A percentile compares a stretch with the other conserved stretches of the same genome.
phyloP scores from a whole-genome alignment of 2,797 vertebrate species.

The Poeciliopsis infans region DNA sequence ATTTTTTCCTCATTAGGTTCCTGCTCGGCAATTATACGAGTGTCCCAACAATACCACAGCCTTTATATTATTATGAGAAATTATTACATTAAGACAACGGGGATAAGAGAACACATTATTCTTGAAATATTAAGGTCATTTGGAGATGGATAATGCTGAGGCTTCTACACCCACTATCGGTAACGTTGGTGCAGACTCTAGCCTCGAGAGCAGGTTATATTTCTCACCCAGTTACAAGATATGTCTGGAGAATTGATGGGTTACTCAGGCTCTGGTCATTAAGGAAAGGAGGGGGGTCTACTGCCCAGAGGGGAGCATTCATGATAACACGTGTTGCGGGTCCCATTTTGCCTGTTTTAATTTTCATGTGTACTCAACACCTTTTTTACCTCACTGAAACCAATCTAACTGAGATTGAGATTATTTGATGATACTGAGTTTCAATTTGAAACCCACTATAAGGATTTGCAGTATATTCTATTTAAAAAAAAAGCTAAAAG shows the following conservation, averaged over 20 bases:
- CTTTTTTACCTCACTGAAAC: neutral
- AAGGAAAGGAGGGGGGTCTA: neutral
- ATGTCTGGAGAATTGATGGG: constrained; percentile 4
- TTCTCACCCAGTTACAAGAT: constrained; percentile 11
- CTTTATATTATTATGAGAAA: constrained; percentile 42
- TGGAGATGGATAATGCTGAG: constrained; percentile 37
- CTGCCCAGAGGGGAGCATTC: neutral
- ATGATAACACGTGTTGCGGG: neutral
- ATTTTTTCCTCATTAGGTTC: constrained; percentile 15
- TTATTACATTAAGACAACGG: constrained; percentile 37
- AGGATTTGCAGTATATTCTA: neutral
- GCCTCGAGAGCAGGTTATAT: constrained; percentile 25
- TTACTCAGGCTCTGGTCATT: neutral
- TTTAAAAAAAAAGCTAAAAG: neutral
- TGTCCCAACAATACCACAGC: constrained; percentile 17
- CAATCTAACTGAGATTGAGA: neutral
- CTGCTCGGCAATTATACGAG: constrained; percentile 10
- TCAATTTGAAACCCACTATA: neutral
- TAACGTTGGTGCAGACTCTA: constrained; percentile 29
- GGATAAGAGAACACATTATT: constrained; percentile 40
- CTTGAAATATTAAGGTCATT: constrained; percentile 41
- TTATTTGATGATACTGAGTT: neutral
- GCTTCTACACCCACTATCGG: constrained; percentile 23
- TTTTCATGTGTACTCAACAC: neutral
- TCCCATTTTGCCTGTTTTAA: neutral